Evolutionary conservation across 2,888 invertebrate species (phyloP).

Genomic region (Gryllus longicercus): DNA sequence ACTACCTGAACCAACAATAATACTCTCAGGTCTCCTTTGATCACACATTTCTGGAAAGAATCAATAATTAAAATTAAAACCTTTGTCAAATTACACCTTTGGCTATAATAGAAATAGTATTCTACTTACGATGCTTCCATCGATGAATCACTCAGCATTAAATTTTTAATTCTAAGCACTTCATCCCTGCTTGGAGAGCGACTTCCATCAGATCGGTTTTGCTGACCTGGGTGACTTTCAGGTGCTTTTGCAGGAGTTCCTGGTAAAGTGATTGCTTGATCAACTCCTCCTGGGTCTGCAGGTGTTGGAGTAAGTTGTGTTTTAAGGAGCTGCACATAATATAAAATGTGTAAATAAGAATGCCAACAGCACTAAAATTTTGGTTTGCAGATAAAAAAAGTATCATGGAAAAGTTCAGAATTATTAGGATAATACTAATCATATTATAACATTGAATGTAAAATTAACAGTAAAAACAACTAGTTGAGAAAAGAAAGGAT

Average conservation of each 20-base stretch:
- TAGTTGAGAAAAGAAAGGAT: no score
- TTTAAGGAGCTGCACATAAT: constrained; percentile 22
- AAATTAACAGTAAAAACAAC: no score
- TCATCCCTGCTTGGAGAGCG: constrained; percentile 26
- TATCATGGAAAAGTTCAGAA: no score
- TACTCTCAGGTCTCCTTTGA: background rate
- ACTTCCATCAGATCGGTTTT: background rate
- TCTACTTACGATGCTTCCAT: constrained; percentile 34
- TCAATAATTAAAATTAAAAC: background rate
- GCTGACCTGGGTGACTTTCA: background rate
- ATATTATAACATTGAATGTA: no score
- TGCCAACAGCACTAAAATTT: no score
- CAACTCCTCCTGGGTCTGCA: background rate
- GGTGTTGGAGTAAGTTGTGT: constrained; percentile 22
- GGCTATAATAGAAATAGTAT: background rate
- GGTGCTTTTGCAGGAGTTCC: background rate
- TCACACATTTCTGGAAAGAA: background rate
- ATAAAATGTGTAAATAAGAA: no score
- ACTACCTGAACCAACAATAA: background rate
- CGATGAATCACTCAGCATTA: constrained; percentile 31
- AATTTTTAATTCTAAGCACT: constrained; percentile 32
- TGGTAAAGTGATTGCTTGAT: background rate
- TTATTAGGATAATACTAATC: no score
- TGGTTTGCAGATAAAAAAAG: no score
- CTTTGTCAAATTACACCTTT: background rate